phyloP scores from a whole-genome alignment of 2,797 vertebrate genomes.

The Sebastes nivosus region DNA sequence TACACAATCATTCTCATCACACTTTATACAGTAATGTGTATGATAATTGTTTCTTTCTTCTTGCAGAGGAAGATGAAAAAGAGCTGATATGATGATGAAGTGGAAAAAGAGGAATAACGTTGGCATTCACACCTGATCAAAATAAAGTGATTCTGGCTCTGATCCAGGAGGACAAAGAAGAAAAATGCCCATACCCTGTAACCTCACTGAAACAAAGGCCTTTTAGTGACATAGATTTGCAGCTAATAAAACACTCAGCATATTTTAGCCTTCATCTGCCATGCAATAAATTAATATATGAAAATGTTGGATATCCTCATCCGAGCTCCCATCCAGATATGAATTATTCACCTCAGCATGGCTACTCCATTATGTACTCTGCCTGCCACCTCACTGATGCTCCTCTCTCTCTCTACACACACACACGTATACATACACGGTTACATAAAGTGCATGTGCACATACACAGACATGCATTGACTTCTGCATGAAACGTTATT shows the following conservation, averaged over 20 bases:
- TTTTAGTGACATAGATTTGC: conserved; percentile 60
- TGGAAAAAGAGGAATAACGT: conserved; percentile 1
- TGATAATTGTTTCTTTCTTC: neutral
- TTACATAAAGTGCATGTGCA: conserved; percentile 23
- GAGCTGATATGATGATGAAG: neutral
- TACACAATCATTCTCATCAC: neutral
- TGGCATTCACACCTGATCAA: conserved; percentile 8
- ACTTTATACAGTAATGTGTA: neutral
- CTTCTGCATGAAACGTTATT: conserved; percentile 34
- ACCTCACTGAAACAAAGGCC: conserved; percentile 47
- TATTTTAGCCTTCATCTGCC: conserved; percentile 63
- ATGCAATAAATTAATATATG: conserved; percentile 72
- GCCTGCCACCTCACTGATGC: conserved; percentile 59
- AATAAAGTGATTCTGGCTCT: conserved; percentile 23
- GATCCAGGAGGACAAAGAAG: conserved; percentile 16
- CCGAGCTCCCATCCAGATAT: conserved; percentile 66
- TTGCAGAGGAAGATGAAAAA: neutral
- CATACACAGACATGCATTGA: conserved; percentile 1
- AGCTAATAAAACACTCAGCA: conserved; percentile 67
- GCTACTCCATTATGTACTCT: conserved; percentile 72
- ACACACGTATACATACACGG: conserved; percentile 3
- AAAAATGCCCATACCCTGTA: conserved; percentile 1
- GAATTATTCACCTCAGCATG: conserved; percentile 77
- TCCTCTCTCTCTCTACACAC: conserved; percentile 3
- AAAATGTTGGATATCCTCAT: conserved; percentile 70